Evolutionary conservation across 1,140 invertebrate genomes (phyloP), one percentile per base, ranked within the genome.

Genomic region (Paralvinella palmiformis): DNA sequence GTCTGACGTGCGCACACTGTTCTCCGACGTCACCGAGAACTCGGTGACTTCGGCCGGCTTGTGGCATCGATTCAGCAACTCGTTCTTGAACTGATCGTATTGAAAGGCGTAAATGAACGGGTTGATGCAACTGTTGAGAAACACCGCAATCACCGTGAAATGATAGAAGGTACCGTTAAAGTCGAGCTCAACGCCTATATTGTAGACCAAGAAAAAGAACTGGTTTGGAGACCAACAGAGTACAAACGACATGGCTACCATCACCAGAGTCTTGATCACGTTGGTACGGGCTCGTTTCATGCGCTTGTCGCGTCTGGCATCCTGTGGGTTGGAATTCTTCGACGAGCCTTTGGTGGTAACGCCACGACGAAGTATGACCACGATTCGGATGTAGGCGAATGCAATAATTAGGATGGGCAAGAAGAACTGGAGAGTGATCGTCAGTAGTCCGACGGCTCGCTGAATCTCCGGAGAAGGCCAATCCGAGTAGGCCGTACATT

Each of bases 91-190:
- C 37, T 61, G 59, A 22, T 66, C 37, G 37, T 62, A 62, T 32
- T 53, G 53, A 24, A 44, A 15, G 2, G 31, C 32, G 58, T 62
- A 66, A n/a, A 66, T 56, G 52, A 66, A 52, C 1, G 64, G 64
- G 35, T 66, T 62, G 24, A 62, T 36, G 59, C 59, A 62, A 35
- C 64, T 62, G 59, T 66, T 66, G 45, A 55, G 15, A 29, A 66
- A 66, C 0, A 66, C 37, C 32, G 41, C 36, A 35, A 66, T n/a
- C 24, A 66, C 64, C 20, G 45, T 62, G 64, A 62, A 62, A n/a
- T 53, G 33, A 31, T 62, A 66, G 35, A 62, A 61, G 10, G 24
- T 41, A 37, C 58, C 32, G 33, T 27, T 45, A 37, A 60, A 60
- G 33, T 57, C 55, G 27, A 45, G 24, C 6, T 7, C 20, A 36